phyloP scores from a whole-genome alignment of 23 tunicate species.

The Halocynthia aurantium region DNA sequence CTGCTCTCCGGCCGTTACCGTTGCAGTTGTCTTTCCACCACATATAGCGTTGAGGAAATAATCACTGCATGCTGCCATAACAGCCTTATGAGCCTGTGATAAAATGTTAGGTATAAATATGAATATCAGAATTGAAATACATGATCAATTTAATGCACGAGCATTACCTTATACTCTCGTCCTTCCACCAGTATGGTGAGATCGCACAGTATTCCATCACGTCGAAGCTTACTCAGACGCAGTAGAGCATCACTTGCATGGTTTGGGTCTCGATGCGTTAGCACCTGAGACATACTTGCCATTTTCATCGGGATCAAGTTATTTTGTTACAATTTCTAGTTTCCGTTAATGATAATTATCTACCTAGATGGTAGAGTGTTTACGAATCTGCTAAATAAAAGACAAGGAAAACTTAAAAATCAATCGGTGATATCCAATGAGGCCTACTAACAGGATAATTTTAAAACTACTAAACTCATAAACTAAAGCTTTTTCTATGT shows the following conservation, averaged over 20 bases:
- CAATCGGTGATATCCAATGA: too few species aligned
- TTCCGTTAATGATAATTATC: not conserved
- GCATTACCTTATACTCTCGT: conserved; percentile 65
- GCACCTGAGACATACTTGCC: conserved; percentile 62
- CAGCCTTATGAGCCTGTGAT: conserved; percentile 83
- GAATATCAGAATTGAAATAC: not conserved
- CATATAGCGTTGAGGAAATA: conserved; percentile 80
- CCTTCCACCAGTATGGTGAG: conserved; percentile 91
- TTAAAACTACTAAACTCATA: too few species aligned
- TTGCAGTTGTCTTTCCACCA: conserved; percentile 58
- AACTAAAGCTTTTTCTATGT: too few species aligned
- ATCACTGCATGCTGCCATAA: conserved; percentile 93
- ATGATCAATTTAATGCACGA: too few species aligned
- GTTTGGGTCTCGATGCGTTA: conserved; percentile 59
- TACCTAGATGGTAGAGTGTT: not conserved
- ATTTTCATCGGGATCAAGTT: conserved; percentile 38
- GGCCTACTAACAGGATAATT: too few species aligned
- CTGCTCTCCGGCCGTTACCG: conserved; percentile 42
- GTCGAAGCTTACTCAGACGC: conserved; percentile 58
- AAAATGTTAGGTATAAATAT: not conserved
- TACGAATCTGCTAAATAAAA: not conserved
- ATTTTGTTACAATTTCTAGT: not conserved
- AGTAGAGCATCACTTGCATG: conserved; percentile 55
- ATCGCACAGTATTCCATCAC: conserved; percentile 82
- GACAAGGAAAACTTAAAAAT: not conserved